A percentile compares a stretch with the other conserved stretches of the same genome.
phyloP scores from a whole-genome alignment of 2,113 vertebrate genomes.

The Pycnonotus jocosus region DNA sequence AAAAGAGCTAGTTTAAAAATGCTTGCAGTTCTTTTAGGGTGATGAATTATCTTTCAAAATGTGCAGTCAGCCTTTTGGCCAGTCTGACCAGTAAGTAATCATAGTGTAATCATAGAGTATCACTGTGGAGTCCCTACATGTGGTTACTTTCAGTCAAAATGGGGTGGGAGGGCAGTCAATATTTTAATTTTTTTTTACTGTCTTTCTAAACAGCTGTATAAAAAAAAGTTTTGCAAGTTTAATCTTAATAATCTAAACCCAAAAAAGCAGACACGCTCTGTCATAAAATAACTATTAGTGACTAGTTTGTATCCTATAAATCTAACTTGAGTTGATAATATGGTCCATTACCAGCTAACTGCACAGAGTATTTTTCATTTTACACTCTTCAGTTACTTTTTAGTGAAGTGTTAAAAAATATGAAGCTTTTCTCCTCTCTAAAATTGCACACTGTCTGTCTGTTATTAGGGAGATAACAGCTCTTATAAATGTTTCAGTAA shows the following conservation, averaged over 20 bases:
- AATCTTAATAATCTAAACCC: conserved; percentile 74
- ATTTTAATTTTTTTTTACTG: conserved; percentile 55
- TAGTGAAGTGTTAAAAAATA: conserved; percentile 85
- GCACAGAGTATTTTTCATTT: conserved; percentile 87
- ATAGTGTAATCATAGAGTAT: accelerated
- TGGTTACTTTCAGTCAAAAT: neutral
- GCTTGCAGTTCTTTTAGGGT: neutral
- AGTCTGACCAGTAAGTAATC: too few relatives aligned
- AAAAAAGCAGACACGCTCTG: conserved; percentile 74
- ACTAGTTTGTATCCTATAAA: conserved; percentile 86
- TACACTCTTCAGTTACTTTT: conserved; percentile 85
- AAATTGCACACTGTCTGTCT: conserved; percentile 85
- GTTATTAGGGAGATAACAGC: conserved; percentile 86
- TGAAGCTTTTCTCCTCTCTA: conserved; percentile 85
- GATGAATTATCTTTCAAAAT: neutral
- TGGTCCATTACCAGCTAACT: conserved; percentile 90
- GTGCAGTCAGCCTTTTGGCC: neutral
- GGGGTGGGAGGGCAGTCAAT: neutral
- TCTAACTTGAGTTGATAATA: conserved; percentile 86
- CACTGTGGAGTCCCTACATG: neutral
- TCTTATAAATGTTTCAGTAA: conserved; percentile 91
- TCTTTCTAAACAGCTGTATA: conserved; percentile 66
- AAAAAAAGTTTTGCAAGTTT: conserved; percentile 77
- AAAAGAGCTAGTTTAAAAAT: neutral
- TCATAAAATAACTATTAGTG: conserved; percentile 88